Conservation (phyloP, 2,888 invertebrate species). For the Amiota minor region DNA sequence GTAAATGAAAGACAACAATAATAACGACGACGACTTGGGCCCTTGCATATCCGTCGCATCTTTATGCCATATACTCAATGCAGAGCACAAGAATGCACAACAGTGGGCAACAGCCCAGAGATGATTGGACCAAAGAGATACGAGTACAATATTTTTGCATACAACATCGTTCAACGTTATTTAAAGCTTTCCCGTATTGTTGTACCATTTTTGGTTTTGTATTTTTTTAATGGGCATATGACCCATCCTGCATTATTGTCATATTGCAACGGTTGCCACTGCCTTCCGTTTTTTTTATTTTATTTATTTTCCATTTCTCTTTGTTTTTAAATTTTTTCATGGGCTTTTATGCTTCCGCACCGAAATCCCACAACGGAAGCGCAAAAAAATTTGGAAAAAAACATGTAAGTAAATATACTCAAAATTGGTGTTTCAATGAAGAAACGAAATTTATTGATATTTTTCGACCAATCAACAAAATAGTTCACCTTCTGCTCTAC, state of each 20-base stretch:
- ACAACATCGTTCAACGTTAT: slow-evolving; percentile 15
- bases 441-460: slow-evolving; percentile 23
- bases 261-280: background rate
- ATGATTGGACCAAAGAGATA: slow-evolving; percentile 19
- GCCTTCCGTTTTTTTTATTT: slow-evolving; percentile 8
- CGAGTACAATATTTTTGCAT: slow-evolving; percentile 3
- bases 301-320: background rate
- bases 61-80: background rate
- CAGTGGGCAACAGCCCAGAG: background rate
- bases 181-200: slow-evolving; percentile 25
- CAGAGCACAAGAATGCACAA: background rate
- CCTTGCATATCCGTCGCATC: slow-evolving; percentile 9
- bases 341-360: slow-evolving; percentile 14
- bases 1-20: too few species aligned
- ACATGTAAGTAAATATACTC: background rate
- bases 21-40: background rate
- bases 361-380: slow-evolving; percentile 28
- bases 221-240: background rate
- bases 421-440: slow-evolving; percentile 9
- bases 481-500: background rate
- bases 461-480: slow-evolving; percentile 24
- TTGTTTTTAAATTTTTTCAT: background rate
- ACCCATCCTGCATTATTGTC: background rate
- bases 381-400: background rate
- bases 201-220: slow-evolving; percentile 24